Base-by-base conservation (phyloP, 2,797 vertebrate genomes). In the Melopsittacus undulatus region DNA sequence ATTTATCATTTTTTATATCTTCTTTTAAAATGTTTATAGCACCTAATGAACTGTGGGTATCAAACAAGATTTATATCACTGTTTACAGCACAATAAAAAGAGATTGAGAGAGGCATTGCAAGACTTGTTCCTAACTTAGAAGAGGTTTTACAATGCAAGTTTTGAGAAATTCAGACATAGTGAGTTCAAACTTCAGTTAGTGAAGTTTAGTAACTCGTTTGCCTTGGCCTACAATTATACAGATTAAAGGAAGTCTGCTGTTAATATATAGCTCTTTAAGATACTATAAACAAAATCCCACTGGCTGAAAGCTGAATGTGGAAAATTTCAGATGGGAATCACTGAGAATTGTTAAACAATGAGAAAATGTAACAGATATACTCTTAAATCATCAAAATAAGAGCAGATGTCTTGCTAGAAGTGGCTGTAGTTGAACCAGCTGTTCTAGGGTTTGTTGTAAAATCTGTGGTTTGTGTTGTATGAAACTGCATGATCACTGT, bases 241-340 rank as follows among this genome's bases (percentile, higher is more conserved):
- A 84, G 69, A 82, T 76, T 63, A 84, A 83, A 89, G 80, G 43
- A 90, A 89, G 5, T 76, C 49, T 90, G 38, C 61, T 87, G 64
- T 67, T 95, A 69, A 83, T 90, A 38, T 51, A 74, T 73, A 84
- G 63, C 56, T 89, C 56, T 81, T 86, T 30, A 91, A 66, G 62
- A 40, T 59, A 83, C 66, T 21, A 17, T 86, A 83, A 92, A 81
- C 61, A 88, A 81, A 92, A 81, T 73, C 75, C n/a, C 69, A 83
- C 38, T 54, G 46, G 59, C 43, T 89, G 80, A 92, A 91, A 91
- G 43, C 72, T 90, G 42, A 67, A 43, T n/a, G 56, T 59, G 78
- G 73, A 83, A 90, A 48, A 68, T 76, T 92, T 93, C 73, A 78
- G 36, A 56, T 54, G 56, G 36, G 54, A 83, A 73, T 89, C 75